Evolutionary conservation across 2,797 vertebrate species (phyloP), one percentile per base, ranked within the genome.

Genomic region (Onychomys torridus): DNA sequence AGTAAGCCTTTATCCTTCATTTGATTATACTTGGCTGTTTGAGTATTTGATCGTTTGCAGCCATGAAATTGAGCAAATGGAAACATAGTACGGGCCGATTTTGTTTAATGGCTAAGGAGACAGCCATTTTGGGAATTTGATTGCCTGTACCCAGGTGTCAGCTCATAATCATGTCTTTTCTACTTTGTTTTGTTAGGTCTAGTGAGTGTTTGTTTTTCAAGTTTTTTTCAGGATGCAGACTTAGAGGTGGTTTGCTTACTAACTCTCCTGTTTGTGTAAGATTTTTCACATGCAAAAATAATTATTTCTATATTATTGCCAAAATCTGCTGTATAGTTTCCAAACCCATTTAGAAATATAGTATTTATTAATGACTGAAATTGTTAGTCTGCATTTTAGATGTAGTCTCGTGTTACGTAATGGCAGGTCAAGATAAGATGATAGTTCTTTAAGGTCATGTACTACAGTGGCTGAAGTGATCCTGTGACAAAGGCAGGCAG

Each of bases 331-430:
- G 91, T 84, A 94, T 96, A 96, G 59, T 91, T 49, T 90, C 63
- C 95, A 89, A 81, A 71, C 91, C 75, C 59, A 75, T 76, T 96
- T 92, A 87, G 90, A 84, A 93, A 55, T 86, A 57, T 96, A 96
- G 21, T 97, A 96, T 97, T 97, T 97, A 96, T 97, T 97, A 93
- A 90, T 83, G 93, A 83, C 65, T 90, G 69, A 82, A 89, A 78
- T 63, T 55, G 40, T 73, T 71, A 78, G 27, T 96, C 57, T 89
- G 89, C 61, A 32, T 93, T 92, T 92, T 46, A 29, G 76, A n/a
- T 91, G 52, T 57, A 76, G 71, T 94, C 6, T 95, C 61, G 12
- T 21, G 73, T 85, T 85, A 25, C 59, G 57, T 90, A 83, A 75
- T 29, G 43, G 19, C 32, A 89, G 93, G 77, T 75, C 83, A 69